A percentile compares a stretch with the other conserved stretches of the same genome.
Conservation (phyloP, 2,113 vertebrate genomes). For the Zingel zingel region DNA sequence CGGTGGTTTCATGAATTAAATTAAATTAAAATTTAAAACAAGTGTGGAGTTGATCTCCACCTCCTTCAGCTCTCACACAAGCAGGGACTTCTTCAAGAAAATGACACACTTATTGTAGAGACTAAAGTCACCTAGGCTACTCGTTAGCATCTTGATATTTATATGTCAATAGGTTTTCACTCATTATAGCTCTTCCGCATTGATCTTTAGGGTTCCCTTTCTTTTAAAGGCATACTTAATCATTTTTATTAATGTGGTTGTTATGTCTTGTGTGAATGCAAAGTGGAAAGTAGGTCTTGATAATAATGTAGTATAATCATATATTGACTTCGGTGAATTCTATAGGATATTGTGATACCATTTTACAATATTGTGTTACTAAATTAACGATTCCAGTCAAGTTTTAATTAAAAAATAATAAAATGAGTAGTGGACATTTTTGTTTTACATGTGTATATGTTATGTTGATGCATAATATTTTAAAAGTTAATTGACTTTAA, state of each 20-base stretch:
- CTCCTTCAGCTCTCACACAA: neutral
- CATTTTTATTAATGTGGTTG: neutral
- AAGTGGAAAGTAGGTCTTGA: neutral
- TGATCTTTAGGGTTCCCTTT: neutral
- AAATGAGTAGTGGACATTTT: neutral
- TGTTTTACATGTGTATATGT: neutral
- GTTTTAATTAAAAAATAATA: neutral
- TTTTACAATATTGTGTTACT: neutral
- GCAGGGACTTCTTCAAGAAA: neutral
- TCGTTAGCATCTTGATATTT: neutral
- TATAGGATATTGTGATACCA: neutral
- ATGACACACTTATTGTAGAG: neutral
- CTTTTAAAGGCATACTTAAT: neutral
- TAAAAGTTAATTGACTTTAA: neutral
- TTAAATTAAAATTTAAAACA: neutral
- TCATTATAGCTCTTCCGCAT: neutral
- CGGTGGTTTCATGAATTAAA: slow-evolving; percentile 59
- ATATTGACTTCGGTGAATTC: neutral
- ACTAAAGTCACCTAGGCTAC: no score
- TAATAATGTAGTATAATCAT: neutral
- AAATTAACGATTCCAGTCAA: neutral
- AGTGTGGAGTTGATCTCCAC: neutral
- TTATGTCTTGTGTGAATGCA: neutral
- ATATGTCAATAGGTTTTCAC: neutral
- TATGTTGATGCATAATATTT: neutral